Percentiles rank a stretch among this genome's conserved stretches.
These are phyloP conservation scores for Ephestia elutella DNA, from an alignment of 1,140 invertebrate genomes.

Conservation along the genomic window DNA sequence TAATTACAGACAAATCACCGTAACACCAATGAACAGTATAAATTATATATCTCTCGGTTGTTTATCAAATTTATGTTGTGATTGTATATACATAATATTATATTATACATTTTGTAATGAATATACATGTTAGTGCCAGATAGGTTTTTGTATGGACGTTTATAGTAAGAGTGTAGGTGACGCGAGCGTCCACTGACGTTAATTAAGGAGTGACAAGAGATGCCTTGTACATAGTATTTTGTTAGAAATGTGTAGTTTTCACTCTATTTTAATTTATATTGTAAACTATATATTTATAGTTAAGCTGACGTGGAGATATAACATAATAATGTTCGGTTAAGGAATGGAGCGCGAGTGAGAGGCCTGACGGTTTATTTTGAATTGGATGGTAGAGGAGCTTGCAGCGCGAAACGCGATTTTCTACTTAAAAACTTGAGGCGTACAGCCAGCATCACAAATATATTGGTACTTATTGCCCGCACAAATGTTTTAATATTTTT, in stretches of 20 bases:
- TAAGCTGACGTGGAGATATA: constrained; percentile 50
- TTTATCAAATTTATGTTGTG: constrained; percentile 71
- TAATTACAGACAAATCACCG: constrained; percentile 23
- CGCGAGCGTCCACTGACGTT: constrained; percentile 13
- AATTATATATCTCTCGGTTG: constrained; percentile 61
- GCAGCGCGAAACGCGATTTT: constrained; percentile 40
- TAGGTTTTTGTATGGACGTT: constrained; percentile 68
- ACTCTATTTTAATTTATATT: constrained; percentile 70
- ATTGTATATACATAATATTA: constrained; percentile 67
- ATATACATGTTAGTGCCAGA: constrained; percentile 73
- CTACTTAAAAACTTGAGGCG: constrained; percentile 16
- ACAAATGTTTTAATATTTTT: constrained; percentile 57
- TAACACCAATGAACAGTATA: constrained; percentile 47
- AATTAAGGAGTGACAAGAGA: constrained; percentile 40
- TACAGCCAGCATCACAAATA: constrained; percentile 8
- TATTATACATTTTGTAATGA: constrained; percentile 71
- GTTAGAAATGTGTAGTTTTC: constrained; percentile 70
- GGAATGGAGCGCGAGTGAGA: constrained; percentile 18
- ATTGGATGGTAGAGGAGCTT: constrained; percentile 45
- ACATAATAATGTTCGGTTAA: constrained; percentile 37
- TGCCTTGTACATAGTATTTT: constrained; percentile 69
- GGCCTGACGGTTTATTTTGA: constrained; percentile 34
- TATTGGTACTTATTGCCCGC: constrained; percentile 65
- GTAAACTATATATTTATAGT: constrained; percentile 59
- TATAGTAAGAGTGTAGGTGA: constrained; percentile 34